Evolutionary conservation across 2,888 invertebrate genomes (phyloP).

Genomic region (Ellobium chinense): DNA sequence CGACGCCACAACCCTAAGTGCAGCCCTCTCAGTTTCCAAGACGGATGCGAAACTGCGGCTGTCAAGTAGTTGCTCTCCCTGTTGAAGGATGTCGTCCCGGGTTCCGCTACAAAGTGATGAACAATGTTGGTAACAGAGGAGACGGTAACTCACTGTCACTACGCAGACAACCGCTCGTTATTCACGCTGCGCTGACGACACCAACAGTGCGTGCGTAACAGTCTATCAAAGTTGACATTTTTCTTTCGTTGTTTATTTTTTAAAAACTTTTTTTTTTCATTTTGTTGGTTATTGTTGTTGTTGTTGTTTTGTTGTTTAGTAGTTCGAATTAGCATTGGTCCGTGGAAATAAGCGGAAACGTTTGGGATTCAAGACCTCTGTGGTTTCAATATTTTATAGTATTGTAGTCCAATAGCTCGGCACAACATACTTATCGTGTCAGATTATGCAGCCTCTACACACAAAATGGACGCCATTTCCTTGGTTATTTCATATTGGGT

Average conservation of each 20-base stretch:
- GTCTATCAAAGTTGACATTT: constrained; percentile 15
- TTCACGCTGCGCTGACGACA: constrained; percentile 12
- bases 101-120: constrained; percentile 24
- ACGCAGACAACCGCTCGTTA: not conserved
- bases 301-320: no score
- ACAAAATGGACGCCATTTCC: no score
- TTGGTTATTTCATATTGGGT: no score
- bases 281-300: no score
- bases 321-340: no score
- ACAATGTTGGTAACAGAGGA: constrained; percentile 5
- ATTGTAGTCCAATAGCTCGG: no score
- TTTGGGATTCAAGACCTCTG: no score
- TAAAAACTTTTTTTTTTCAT: no score
- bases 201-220: not conserved
- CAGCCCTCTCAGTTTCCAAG: constrained; percentile 19
- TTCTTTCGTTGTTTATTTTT: not conserved
- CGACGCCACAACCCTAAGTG: constrained; percentile 6
- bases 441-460: no score
- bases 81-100: constrained; percentile 12
- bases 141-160: constrained; percentile 18
- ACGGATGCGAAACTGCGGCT: constrained; percentile 18
- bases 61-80: not conserved
- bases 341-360: no score
- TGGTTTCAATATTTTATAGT: no score
- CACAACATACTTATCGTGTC: no score